Percentiles rank a stretch among this genome's conserved stretches.
Conservation (phyloP, 2,888 invertebrate genomes). For the Sesia bembeciformis region DNA sequence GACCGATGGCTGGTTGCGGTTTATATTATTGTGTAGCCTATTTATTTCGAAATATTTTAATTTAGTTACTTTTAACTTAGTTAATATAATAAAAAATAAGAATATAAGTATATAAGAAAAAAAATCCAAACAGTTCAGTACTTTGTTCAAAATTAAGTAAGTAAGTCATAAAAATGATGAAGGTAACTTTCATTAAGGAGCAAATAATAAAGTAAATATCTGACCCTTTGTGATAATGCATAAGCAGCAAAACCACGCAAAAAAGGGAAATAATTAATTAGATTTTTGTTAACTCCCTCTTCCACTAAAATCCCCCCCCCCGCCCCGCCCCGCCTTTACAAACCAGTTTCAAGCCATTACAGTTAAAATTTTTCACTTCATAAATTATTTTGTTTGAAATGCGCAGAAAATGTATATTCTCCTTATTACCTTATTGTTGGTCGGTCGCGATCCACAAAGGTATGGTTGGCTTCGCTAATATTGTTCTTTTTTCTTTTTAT, state of each 20-base stretch:
- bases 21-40: no score
- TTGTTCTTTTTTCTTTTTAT: slow-evolving; percentile 21
- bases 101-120: no score
- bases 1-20: no score
- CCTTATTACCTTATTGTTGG: slow-evolving; percentile 12
- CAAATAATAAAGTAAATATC: no score
- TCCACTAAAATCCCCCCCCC: no score
- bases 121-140: no score
- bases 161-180: no score
- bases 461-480: slow-evolving; percentile 11
- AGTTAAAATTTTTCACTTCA: slow-evolving; percentile 21
- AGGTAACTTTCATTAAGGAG: no score
- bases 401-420: slow-evolving; percentile 3
- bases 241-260: background rate
- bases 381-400: slow-evolving; percentile 14
- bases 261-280: slow-evolving; percentile 5
- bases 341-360: slow-evolving; percentile 10
- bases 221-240: background rate
- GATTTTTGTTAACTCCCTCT: slow-evolving; percentile 5
- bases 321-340: slow-evolving; percentile 1
- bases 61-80: no score
- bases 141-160: no score
- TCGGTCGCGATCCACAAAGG: slow-evolving; percentile 16
- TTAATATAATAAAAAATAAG: no score
- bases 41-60: no score